Evolutionary conservation across 2,797 vertebrate genomes (phyloP).

Genomic region (Setipinna tenuifilis): DNA sequence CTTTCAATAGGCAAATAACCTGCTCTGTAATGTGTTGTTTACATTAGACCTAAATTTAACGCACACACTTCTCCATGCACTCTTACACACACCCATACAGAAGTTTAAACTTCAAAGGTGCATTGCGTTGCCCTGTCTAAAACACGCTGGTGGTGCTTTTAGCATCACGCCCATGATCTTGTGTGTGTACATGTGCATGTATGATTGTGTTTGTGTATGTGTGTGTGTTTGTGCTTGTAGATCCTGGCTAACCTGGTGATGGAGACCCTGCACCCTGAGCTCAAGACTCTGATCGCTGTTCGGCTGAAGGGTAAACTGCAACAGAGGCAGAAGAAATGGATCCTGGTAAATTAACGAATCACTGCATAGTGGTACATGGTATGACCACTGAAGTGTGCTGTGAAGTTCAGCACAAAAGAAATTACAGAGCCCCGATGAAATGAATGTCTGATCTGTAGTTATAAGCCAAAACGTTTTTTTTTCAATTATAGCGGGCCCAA

Average conservation of each 20-base stretch:
- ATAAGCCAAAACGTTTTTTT: no score
- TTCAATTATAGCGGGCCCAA: no score
- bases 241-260: slow-evolving; percentile 94
- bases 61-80: no score
- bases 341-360: slow-evolving; percentile 79
- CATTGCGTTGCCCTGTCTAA: no score
- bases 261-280: slow-evolving; percentile 89
- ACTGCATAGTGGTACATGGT: no score
- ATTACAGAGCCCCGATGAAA: no score
- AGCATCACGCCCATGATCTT: no score
- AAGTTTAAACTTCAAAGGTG: no score
- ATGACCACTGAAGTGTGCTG: no score
- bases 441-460: neutral
- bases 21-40: neutral
- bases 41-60: neutral
- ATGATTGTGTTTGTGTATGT: slow-evolving; percentile 18
- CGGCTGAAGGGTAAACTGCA: slow-evolving; percentile 90
- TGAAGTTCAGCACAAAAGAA: no score
- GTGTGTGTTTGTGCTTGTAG: slow-evolving; percentile 61
- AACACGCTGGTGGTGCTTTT: no score
- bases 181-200: slow-evolving; percentile 21
- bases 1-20: slow-evolving; percentile 3
- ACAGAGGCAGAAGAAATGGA: slow-evolving; percentile 90
- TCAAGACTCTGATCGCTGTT: slow-evolving; percentile 81
- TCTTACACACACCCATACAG: neutral